These are phyloP conservation scores for Phainopepla nitens DNA, from an alignment of 2,113 vertebrate genomes.

Conservation along the genomic window DNA sequence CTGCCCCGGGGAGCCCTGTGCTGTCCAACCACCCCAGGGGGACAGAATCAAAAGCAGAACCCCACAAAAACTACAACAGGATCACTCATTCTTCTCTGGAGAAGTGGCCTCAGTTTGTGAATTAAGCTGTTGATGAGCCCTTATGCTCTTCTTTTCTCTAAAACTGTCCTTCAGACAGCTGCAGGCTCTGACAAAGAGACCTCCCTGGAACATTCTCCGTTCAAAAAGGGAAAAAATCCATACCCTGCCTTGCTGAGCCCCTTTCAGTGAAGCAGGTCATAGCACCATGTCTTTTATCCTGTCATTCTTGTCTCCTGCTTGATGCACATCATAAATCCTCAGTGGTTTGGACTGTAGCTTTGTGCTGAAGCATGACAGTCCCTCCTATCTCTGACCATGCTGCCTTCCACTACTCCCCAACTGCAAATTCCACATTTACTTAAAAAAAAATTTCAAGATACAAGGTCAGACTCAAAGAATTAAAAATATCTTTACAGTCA, in stretches of 20 bases:
- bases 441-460: background rate
- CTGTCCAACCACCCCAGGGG: background rate
- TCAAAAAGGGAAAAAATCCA: constrained; percentile 26
- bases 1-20: background rate
- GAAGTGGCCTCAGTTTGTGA: background rate
- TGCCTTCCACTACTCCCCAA: background rate
- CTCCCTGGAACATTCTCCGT: background rate
- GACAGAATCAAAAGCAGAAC: background rate
- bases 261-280: constrained; percentile 39
- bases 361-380: background rate
- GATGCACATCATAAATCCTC: constrained; percentile 33
- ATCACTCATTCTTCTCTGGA: background rate
- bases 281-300: constrained; percentile 35
- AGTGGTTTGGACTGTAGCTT: constrained; percentile 3
- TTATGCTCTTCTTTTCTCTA: background rate
- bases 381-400: background rate
- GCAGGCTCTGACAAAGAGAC: constrained; percentile 11
- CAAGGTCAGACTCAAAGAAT: background rate
- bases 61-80: background rate
- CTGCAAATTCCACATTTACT: background rate
- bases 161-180: background rate
- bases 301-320: constrained; percentile 24
- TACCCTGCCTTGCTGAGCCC: constrained; percentile 3
- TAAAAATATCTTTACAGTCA: background rate
- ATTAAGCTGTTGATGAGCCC: background rate